phyloP scores from a whole-genome alignment of 1,140 invertebrate species.

The Galleria mellonella region DNA sequence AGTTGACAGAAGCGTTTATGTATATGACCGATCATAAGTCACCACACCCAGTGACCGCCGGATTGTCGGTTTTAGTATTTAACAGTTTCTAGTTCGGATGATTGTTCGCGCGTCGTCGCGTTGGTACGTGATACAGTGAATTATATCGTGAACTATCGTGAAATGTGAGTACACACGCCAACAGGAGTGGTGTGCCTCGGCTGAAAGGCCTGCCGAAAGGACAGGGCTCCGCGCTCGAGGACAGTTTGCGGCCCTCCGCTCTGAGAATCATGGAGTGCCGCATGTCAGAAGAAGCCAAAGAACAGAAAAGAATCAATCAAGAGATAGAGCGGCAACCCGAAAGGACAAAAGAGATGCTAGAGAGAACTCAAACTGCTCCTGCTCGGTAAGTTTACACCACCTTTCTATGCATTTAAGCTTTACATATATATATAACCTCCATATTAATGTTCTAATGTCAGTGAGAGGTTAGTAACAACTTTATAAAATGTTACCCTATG shows the following conservation, averaged over 20 bases:
- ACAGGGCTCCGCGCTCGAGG: slow-evolving; percentile 70
- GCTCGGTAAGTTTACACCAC: slow-evolving; percentile 86
- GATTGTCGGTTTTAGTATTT: slow-evolving; percentile 73
- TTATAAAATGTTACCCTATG: too few species aligned
- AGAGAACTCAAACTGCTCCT: slow-evolving; percentile 98
- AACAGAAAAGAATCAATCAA: slow-evolving; percentile 99
- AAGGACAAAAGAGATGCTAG: slow-evolving; percentile 99
- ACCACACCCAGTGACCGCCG: slow-evolving; percentile 75
- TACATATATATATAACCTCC: too few species aligned
- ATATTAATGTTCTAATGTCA: too few species aligned
- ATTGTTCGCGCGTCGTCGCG: slow-evolving; percentile 58
- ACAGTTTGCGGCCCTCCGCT: slow-evolving; percentile 67
- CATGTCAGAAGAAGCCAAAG: slow-evolving; percentile 99
- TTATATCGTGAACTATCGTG: slow-evolving; percentile 26
- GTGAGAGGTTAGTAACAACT: too few species aligned
- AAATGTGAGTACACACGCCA: slow-evolving; percentile 59
- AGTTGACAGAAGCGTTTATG: slow-evolving; percentile 75
- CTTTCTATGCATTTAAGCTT: too few species aligned
- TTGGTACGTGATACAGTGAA: slow-evolving; percentile 55
- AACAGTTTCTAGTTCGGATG: slow-evolving; percentile 68
- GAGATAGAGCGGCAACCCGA: slow-evolving; percentile 99
- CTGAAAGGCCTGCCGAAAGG: slow-evolving; percentile 73
- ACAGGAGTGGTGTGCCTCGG: slow-evolving; percentile 74
- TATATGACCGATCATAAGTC: slow-evolving; percentile 75
- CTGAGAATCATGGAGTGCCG: slow-evolving; percentile 97